phyloP scores from a whole-genome alignment of 2,797 vertebrate species.

The Siniperca obscura region DNA sequence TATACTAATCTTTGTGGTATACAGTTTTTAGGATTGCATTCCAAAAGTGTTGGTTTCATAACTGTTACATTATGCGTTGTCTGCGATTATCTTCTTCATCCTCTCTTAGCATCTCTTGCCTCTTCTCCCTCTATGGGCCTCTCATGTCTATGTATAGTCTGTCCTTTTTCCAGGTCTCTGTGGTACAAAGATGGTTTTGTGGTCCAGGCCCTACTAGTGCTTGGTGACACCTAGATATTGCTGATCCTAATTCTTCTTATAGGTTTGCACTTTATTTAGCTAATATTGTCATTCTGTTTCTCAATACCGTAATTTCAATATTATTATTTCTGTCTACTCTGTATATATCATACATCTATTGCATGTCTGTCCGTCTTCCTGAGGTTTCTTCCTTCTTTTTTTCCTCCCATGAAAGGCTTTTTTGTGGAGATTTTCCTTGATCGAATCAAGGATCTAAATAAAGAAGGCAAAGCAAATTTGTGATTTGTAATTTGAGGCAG shows the following conservation, averaged over 20 bases:
- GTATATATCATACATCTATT: too few relatives aligned
- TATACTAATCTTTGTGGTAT: background rate
- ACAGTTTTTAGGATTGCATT: too few relatives aligned
- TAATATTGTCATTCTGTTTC: background rate
- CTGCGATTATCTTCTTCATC: background rate
- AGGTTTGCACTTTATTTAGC: background rate
- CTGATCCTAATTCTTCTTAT: background rate
- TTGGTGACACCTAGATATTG: background rate
- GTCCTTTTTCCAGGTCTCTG: constrained; percentile 2
- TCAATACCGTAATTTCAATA: background rate
- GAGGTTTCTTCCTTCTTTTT: background rate
- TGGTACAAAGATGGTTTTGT: constrained; percentile 2
- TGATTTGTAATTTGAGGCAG: background rate
- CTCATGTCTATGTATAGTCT: background rate
- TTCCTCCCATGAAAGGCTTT: background rate
- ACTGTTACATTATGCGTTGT: background rate
- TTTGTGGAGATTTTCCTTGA: background rate
- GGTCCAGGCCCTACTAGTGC: background rate
- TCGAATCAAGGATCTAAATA: background rate
- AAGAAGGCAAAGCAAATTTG: too few relatives aligned
- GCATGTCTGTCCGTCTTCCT: background rate
- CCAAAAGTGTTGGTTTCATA: too few relatives aligned
- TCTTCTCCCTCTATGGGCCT: background rate
- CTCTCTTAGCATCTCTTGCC: background rate
- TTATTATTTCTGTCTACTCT: background rate